A percentile compares a stretch with the other conserved stretches of the same genome.
phyloP scores from a whole-genome alignment of 2,113 vertebrate genomes.

The Dunckerocampus dactyliophorus region DNA sequence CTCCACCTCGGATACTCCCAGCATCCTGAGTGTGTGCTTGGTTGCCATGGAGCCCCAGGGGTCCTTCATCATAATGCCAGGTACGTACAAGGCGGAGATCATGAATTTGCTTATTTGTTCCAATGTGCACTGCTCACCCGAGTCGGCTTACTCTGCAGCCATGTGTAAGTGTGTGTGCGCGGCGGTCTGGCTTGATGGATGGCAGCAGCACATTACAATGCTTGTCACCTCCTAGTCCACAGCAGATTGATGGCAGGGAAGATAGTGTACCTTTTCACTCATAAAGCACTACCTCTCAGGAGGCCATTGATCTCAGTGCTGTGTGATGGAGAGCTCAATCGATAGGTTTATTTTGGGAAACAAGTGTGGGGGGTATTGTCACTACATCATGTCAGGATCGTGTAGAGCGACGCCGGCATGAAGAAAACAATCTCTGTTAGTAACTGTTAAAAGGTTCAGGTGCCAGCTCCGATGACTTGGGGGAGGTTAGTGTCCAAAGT shows the following conservation, averaged over 20 bases:
- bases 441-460: too few relatives aligned
- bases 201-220: constrained; percentile 44
- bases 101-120: constrained; percentile 18
- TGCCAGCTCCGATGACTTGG: too few relatives aligned
- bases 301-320: constrained; percentile 58
- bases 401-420: constrained; percentile 41
- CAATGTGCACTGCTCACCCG: background rate
- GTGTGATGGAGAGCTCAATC: constrained; percentile 63
- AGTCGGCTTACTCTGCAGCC: background rate
- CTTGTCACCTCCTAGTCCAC: constrained; percentile 43
- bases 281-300: constrained; percentile 60
- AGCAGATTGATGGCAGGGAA: constrained; percentile 59
- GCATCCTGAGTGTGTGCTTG: constrained; percentile 94
- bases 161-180: constrained; percentile 5
- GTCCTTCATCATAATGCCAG: constrained; percentile 98
- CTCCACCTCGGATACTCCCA: constrained; percentile 92
- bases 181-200: constrained; percentile 47
- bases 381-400: constrained; percentile 41
- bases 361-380: constrained; percentile 42
- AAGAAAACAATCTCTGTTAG: constrained; percentile 38
- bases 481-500: constrained; percentile 2
- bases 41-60: constrained; percentile 97
- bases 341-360: constrained; percentile 66
- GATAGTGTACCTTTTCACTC: constrained; percentile 54
- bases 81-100: constrained; percentile 58